Evolutionary conservation across 2,888 invertebrate species (phyloP).

Genomic region (Melanchra persicariae): DNA sequence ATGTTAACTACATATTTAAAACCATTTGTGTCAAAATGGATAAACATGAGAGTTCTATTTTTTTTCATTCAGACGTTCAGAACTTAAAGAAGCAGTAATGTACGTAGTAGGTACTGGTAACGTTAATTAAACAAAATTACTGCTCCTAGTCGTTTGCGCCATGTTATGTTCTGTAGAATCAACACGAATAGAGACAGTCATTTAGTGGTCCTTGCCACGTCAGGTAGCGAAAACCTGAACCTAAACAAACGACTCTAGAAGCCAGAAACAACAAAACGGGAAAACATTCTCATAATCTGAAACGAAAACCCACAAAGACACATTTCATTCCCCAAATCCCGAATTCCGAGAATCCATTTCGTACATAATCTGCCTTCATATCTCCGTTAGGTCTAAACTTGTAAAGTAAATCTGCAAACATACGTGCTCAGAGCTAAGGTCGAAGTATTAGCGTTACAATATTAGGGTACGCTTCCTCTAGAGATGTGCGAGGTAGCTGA

Average conservation of each 20-base stretch:
- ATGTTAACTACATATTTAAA: no score
- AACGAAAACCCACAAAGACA: conserved; percentile 44
- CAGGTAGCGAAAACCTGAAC: background rate
- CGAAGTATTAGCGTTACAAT: conserved; percentile 57
- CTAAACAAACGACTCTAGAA: background rate
- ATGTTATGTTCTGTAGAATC: no score
- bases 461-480: background rate
- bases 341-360: conserved; percentile 51
- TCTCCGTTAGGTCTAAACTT: conserved; percentile 63
- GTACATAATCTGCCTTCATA: conserved; percentile 51
- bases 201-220: no score
- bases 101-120: no score
- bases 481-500: background rate
- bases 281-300: conserved; percentile 28
- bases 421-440: conserved; percentile 64
- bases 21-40: no score
- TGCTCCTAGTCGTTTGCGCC: no score
- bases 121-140: no score
- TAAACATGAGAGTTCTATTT: no score
- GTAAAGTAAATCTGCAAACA: conserved; percentile 64
- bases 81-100: no score
- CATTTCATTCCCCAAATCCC: conserved; percentile 48
- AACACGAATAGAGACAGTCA: no score
- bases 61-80: no score
- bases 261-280: conserved; percentile 10